These are phyloP conservation scores for Larimichthys polyactis DNA, from an alignment of 2,113 vertebrate genomes.

Conservation along the genomic window DNA sequence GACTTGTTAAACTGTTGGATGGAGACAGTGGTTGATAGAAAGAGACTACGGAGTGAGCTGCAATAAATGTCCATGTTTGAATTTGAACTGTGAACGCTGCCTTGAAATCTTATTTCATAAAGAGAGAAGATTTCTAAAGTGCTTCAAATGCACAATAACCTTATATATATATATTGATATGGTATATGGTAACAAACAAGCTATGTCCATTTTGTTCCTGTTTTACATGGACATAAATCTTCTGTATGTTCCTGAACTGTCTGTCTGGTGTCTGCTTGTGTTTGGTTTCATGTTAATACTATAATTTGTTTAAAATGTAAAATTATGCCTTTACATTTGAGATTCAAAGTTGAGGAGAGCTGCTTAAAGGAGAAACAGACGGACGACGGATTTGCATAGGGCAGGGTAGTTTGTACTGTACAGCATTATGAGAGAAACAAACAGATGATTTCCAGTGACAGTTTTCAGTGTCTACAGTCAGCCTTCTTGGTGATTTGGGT, in stretches of 20 bases:
- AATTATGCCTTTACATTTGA: conserved; percentile 56
- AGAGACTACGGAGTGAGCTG: not conserved
- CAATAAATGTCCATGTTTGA: not conserved
- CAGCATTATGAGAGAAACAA: not conserved
- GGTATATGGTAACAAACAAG: not conserved
- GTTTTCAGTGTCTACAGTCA: not conserved
- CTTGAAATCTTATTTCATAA: too few species aligned
- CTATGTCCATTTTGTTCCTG: not conserved
- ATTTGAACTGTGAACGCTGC: not conserved
- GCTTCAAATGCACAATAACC: too few species aligned
- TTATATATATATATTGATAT: too few species aligned
- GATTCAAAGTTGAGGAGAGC: conserved; percentile 61
- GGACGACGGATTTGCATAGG: conserved; percentile 31
- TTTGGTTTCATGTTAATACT: conserved; percentile 61
- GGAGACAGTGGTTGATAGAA: not conserved
- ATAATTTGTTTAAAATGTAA: conserved; percentile 73
- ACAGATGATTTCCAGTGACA: not conserved
- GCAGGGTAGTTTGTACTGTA: not conserved
- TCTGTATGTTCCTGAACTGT: not conserved
- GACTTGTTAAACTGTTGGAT: too few species aligned
- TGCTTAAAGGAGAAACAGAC: not conserved
- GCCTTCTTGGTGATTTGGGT: not conserved
- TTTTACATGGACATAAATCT: not conserved
- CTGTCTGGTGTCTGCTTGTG: not conserved
- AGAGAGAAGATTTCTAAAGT: too few species aligned